phyloP scores from a whole-genome alignment of 2,113 vertebrate species.

The Alethe diademata region DNA sequence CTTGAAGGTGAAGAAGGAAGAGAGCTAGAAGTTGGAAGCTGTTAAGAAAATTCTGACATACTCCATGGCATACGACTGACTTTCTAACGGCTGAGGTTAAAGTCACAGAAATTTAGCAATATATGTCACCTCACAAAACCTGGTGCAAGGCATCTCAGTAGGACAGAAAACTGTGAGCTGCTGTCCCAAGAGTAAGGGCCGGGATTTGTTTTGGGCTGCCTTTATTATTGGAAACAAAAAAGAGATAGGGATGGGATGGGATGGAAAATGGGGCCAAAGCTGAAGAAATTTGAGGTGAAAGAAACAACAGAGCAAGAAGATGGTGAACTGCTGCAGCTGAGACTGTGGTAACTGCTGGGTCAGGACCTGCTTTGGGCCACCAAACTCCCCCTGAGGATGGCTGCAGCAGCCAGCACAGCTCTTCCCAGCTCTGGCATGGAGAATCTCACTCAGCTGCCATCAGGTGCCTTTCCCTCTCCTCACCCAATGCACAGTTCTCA shows the following conservation, averaged over 20 bases:
- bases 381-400: neutral
- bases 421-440: neutral
- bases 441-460: neutral
- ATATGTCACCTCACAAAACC: neutral
- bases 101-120: neutral
- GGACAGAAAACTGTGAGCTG: neutral
- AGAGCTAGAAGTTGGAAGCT: neutral
- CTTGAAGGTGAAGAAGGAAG: neutral
- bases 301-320: neutral
- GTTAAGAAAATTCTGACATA: neutral
- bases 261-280: neutral
- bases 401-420: neutral
- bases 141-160: neutral
- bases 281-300: neutral
- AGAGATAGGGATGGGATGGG: neutral
- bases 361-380: neutral
- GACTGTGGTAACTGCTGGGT: neutral
- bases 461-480: neutral
- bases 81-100: neutral
- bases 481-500: neutral
- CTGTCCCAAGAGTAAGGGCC: neutral
- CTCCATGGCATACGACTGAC: fast-evolving
- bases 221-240: neutral
- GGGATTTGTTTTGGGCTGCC: neutral
- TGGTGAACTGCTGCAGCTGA: neutral